Conservation (phyloP, 2,888 invertebrate species). For the Mythimna ferrago region DNA sequence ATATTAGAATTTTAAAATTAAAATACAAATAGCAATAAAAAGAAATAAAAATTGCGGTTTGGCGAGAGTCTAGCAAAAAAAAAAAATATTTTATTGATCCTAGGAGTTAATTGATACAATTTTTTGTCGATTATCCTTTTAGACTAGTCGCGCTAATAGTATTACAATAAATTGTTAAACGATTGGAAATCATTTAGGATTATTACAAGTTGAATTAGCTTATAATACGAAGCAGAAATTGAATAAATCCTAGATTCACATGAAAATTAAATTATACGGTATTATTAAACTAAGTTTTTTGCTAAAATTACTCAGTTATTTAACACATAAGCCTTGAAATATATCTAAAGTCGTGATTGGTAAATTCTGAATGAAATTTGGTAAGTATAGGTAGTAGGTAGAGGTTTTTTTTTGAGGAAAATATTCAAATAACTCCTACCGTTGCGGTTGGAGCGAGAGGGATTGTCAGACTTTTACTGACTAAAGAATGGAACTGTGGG, state of each 20-base stretch:
- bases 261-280: conserved; percentile 9
- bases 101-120: background rate
- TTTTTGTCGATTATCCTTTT: background rate
- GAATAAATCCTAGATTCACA: conserved; percentile 8
- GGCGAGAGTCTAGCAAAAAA: no score
- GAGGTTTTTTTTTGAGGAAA: no score
- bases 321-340: conserved; percentile 2
- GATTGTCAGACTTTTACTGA: background rate
- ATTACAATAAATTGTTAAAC: background rate
- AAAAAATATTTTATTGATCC: no score
- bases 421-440: no score
- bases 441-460: no score
- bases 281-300: conserved; percentile 10
- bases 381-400: background rate
- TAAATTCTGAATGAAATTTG: conserved; percentile 5
- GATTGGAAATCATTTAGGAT: conserved; percentile 28
- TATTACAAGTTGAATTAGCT: conserved; percentile 2
- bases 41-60: no score
- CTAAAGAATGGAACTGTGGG: no score
- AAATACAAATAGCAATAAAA: no score
- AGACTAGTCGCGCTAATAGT: background rate
- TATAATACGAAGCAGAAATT: background rate
- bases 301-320: conserved; percentile 12
- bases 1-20: no score
- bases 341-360: conserved; percentile 1